Conservation (phyloP, 2,113 vertebrate genomes). For the Phodopus roborovskii region DNA sequence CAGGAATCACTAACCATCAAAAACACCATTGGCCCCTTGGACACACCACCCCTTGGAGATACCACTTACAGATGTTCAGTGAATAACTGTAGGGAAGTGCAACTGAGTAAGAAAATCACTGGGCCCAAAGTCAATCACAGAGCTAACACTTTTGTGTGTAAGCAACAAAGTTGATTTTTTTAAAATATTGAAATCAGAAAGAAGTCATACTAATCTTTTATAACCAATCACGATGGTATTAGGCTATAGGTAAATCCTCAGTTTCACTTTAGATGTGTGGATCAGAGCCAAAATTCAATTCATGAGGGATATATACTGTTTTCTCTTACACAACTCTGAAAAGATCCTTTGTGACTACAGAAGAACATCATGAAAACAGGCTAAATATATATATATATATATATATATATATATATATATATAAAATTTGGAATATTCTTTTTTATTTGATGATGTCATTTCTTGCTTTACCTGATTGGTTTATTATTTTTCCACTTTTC, state of each 20-base stretch:
- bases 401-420: too few species aligned
- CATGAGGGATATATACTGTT: neutral
- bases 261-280: neutral
- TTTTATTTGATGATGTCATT: neutral
- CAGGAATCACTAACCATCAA: neutral
- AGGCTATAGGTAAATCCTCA: neutral
- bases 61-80: neutral
- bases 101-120: neutral
- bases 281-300: neutral
- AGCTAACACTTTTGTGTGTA: neutral
- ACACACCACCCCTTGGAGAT: neutral
- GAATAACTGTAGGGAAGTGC: neutral
- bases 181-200: neutral
- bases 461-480: neutral
- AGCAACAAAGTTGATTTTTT: neutral
- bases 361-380: neutral
- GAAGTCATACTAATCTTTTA: neutral
- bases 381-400: neutral
- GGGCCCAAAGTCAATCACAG: neutral
- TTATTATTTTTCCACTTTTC: neutral
- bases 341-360: neutral
- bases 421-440: neutral
- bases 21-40: rapidly evolving
- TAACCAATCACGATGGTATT: neutral
- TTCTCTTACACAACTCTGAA: neutral